Percentiles rank a stretch among this genome's conserved stretches.
Conservation (phyloP, 2,113 vertebrate species). For the Crotalus tigris region DNA sequence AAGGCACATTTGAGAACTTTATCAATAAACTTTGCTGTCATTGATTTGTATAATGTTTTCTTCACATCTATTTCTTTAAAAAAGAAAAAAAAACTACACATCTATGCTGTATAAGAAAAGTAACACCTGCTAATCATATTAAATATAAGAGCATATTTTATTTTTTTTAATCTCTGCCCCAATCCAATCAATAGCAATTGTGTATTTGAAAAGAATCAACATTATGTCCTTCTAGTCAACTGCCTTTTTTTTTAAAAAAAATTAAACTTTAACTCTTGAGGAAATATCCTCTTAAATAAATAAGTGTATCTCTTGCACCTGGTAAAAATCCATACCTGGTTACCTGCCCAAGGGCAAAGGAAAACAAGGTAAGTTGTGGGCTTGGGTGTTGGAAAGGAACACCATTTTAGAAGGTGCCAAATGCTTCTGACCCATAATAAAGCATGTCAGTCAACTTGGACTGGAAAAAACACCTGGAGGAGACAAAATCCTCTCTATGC, state of each 20-base stretch:
- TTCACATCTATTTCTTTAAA: conserved; percentile 15
- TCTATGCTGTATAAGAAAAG: background rate
- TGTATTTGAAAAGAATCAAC: background rate
- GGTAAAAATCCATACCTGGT: conserved; percentile 53
- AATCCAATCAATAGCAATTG: background rate
- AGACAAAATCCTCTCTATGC: conserved; percentile 62
- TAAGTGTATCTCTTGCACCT: conserved; percentile 36
- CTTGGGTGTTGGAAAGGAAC: background rate
- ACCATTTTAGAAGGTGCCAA: background rate
- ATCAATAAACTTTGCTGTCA: background rate
- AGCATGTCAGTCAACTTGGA: background rate
- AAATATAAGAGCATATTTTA: background rate
- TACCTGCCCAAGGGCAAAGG: background rate
- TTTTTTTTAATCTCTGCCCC: background rate
- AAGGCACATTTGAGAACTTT: background rate
- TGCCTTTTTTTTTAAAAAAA: background rate
- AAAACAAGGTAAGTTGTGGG: background rate
- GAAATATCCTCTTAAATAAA: conserved; percentile 27
- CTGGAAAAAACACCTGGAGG: conserved; percentile 2
- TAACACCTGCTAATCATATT: background rate
- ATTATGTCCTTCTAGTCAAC: background rate
- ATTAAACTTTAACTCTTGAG: conserved; percentile 9
- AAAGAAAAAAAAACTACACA: background rate
- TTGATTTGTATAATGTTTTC: conserved; percentile 11
- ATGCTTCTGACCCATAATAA: conserved; percentile 22